Percentiles rank a stretch among this genome's conserved stretches.
Conservation (phyloP, 2,888 invertebrate genomes). For the Rhingia rostrata region DNA sequence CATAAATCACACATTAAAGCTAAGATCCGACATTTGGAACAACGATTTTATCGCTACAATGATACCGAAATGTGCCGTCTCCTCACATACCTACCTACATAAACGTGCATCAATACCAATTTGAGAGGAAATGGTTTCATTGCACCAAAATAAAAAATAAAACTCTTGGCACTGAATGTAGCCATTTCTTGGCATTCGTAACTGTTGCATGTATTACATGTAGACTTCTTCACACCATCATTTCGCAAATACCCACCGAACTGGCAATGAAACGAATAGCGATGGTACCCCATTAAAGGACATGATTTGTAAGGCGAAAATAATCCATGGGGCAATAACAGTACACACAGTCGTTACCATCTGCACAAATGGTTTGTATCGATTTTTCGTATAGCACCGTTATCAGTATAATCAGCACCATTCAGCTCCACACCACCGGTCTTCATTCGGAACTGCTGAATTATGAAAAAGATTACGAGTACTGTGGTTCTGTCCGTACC, state of each 20-base stretch:
- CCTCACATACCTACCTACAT: background rate
- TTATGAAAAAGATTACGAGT: conserved; percentile 41
- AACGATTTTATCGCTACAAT: conserved; percentile 40
- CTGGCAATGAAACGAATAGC: conserved; percentile 36
- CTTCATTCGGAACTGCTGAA: conserved; percentile 44
- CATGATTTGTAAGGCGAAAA: conserved; percentile 49
- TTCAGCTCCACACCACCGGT: background rate
- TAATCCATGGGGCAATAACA: conserved; percentile 35
- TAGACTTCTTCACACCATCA: background rate
- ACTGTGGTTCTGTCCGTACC: conserved; percentile 2
- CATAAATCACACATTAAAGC: conserved; percentile 57
- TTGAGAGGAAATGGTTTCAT: conserved; percentile 3
- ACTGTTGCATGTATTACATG: conserved; percentile 55
- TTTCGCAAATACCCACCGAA: conserved; percentile 12
- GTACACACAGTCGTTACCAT: conserved; percentile 13
- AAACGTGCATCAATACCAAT: conserved; percentile 16
- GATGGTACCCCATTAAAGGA: conserved; percentile 44
- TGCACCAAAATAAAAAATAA: background rate
- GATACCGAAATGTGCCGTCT: conserved; percentile 25
- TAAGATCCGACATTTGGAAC: conserved; percentile 33
- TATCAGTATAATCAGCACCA: background rate
- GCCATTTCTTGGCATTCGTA: conserved; percentile 36
- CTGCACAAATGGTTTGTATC: conserved; percentile 35
- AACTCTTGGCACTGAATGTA: background rate
- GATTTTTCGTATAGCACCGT: conserved; percentile 40